Base-by-base conservation (phyloP, 2,797 vertebrate genomes). In the Loris lydekkerianus region DNA sequence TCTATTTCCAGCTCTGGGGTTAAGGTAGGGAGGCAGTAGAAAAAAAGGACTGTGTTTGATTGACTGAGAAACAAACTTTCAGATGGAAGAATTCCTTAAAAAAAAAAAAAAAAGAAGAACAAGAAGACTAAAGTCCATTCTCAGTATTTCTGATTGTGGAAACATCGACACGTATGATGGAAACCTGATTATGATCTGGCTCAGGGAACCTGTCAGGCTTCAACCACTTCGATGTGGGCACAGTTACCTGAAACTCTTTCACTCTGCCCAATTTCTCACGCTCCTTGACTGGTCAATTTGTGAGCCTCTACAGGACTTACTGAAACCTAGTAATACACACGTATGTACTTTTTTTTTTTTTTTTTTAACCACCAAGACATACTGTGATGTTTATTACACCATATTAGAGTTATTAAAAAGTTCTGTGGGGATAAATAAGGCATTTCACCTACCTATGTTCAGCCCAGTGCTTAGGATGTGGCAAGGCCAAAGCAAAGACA, bases 1-100 rank as follows among this genome's bases (percentile, higher is more conserved):
- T 87, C 37, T 65, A 56, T 61, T 85, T 87, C 37, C 43, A n/a
- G 34, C 25, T 29, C 53, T 46, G 4, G 20, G 23, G 46, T 60
- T 70, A 65, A 82, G 20, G 34, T 10, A 27, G 40, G 20, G 77
- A 46, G 20, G 34, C 1, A 46, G 20, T 13, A 72, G 72, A 61
- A 10, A 53, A 80, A 81, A 53, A 63, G 56, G 31, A 29, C 77
- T 90, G 20, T 73, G 46, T 61, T 93, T 49, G 20, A 92, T 81
- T 92, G n/a, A 29, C 49, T 27, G n/a, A 3, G 63, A 94, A 88
- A 88, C 61, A 73, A 91, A 65, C 17, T 72, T 94, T 72, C 60
- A 72, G 60, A 60, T 70, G n/a, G 27, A 61, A 77, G 84, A 75
- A 53, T 5, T 43, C 13, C 37, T 0, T 34, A 34, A 34, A 10